A percentile compares a stretch with the other conserved stretches of the same genome.
Conservation (phyloP, 2,797 vertebrate species). For the Epinephelus coioides region DNA sequence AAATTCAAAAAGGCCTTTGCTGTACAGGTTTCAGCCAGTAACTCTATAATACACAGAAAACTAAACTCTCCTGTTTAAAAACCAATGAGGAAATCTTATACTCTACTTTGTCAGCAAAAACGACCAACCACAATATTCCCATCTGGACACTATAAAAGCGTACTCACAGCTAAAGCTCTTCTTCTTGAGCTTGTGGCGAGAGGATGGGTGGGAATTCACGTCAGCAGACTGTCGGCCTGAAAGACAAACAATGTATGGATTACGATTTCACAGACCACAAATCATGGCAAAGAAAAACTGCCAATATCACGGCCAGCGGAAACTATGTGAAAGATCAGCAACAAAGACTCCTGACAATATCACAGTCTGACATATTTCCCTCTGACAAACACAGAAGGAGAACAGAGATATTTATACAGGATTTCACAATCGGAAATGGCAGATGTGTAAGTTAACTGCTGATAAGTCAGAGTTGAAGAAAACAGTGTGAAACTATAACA, state of each 20-base stretch:
- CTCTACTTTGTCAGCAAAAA: constrained; percentile 12
- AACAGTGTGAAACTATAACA: neutral
- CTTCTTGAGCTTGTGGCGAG: neutral
- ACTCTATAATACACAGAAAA: constrained; percentile 10
- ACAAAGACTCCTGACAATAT: neutral
- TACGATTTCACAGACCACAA: constrained; percentile 32
- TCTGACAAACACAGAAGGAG: neutral
- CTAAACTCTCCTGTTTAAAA: constrained; percentile 7
- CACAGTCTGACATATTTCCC: neutral
- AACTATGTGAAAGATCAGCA: constrained; percentile 6
- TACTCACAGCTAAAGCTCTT: constrained; percentile 51
- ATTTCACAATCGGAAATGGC: neutral
- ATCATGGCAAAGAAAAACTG: constrained; percentile 18
- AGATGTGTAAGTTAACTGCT: neutral
- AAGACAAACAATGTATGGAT: constrained; percentile 38
- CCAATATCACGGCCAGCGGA: neutral
- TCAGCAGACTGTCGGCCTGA: constrained; percentile 54
- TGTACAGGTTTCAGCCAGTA: neutral
- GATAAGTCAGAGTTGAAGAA: neutral
- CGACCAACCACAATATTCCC: neutral
- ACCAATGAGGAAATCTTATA: constrained; percentile 23
- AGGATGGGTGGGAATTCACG: constrained; percentile 19
- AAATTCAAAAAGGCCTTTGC: neutral
- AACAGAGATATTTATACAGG: neutral
- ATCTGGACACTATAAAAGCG: constrained; percentile 1